Percentiles rank a stretch among this genome's conserved stretches.
phyloP scores from a whole-genome alignment of 2,888 invertebrate species.

The Dromius quadrimaculatus region DNA sequence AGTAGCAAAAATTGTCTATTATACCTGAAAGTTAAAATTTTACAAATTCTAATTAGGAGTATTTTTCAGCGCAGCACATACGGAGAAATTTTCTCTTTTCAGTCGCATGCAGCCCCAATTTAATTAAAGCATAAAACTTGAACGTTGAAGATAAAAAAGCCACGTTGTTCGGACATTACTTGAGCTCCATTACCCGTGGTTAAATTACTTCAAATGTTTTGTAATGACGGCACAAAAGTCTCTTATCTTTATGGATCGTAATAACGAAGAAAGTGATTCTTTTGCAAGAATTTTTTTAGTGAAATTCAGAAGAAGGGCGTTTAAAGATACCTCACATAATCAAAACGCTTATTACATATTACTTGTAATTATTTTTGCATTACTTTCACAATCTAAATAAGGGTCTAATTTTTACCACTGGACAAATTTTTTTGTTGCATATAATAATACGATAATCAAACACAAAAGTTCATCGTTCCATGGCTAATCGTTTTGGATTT shows the following conservation, averaged over 20 bases:
- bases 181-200: constrained; percentile 31
- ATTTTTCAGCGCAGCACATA: not conserved
- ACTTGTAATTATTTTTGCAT: too few species aligned
- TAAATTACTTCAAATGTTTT: constrained; percentile 43
- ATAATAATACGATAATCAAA: too few species aligned
- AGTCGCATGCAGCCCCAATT: not conserved
- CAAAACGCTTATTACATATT: too few species aligned
- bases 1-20: not conserved
- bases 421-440: too few species aligned
- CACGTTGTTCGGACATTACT: constrained; percentile 21
- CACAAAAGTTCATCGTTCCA: too few species aligned
- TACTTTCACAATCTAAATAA: too few species aligned
- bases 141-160: constrained; percentile 31
- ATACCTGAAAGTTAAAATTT: not conserved
- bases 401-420: too few species aligned
- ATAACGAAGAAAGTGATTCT: too few species aligned
- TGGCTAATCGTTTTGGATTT: too few species aligned
- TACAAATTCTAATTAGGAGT: not conserved
- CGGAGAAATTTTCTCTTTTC: not conserved
- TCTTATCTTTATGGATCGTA: constrained; percentile 46
- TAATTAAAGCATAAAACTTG: constrained; percentile 35
- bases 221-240: constrained; percentile 34
- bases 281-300: too few species aligned
- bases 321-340: too few species aligned
- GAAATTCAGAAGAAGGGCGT: too few species aligned